Evolutionary conservation across 53 echinoderm and acorn worm species (phyloP).

Genomic region (Mesocentrotus franciscanus): DNA sequence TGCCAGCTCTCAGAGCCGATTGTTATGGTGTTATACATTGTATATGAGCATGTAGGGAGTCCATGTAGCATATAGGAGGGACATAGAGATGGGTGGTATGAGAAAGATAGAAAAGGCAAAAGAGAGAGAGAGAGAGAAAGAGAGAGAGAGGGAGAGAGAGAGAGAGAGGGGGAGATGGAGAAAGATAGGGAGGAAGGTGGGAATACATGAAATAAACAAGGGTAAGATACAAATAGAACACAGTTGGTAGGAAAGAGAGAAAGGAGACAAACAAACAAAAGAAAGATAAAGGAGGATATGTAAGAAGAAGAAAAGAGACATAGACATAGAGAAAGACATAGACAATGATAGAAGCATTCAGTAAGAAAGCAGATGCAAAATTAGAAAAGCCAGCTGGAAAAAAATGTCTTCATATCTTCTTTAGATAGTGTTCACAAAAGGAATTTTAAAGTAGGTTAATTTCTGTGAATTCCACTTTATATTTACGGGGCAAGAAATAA

Average conservation of each 20-base stretch:
- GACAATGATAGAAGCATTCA: too few relatives aligned
- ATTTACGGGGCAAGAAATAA: too few relatives aligned
- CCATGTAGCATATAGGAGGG: not conserved
- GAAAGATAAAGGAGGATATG: not conserved
- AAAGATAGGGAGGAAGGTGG: not conserved
- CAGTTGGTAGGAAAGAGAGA: not conserved
- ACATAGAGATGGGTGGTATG: not conserved
- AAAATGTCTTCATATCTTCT: not conserved
- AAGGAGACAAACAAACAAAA: not conserved
- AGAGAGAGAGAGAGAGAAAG: slow-evolving; percentile 1
- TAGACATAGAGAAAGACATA: not conserved
- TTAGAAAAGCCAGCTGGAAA: not conserved
- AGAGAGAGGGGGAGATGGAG: not conserved
- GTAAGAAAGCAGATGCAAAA: not conserved
- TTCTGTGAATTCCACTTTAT: too few relatives aligned
- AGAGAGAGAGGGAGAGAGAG: not conserved
- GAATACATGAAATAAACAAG: too few relatives aligned
- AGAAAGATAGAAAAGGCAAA: not conserved
- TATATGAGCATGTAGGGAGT: not conserved
- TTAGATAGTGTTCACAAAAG: not conserved
- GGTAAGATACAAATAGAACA: too few relatives aligned
- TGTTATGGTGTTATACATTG: not conserved
- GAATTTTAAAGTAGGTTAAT: not conserved
- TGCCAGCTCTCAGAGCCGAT: not conserved
- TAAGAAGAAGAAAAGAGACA: not conserved